These are phyloP conservation scores for Phenganax stokvisi DNA, from an alignment of 92 coral and sea anemone genomes.

Conservation along the genomic window DNA sequence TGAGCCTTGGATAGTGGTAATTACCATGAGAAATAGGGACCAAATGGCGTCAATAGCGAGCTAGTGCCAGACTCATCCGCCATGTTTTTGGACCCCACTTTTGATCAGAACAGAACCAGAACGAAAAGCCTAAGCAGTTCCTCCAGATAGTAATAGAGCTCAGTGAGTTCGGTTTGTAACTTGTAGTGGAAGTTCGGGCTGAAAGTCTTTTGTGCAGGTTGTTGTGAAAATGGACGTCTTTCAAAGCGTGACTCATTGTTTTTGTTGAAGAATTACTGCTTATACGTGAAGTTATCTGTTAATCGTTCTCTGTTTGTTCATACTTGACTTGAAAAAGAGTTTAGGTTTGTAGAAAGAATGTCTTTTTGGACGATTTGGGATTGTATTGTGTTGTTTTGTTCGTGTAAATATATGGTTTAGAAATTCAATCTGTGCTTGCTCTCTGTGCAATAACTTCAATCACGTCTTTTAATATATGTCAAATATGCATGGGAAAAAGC, in stretches of 20 bases:
- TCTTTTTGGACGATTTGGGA: not conserved
- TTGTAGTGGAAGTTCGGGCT: too few relatives aligned
- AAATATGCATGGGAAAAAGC: not conserved
- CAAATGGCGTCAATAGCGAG: too few relatives aligned
- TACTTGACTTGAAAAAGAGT: not conserved
- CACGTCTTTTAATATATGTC: not conserved
- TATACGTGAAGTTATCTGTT: not conserved
- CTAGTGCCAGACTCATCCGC: too few relatives aligned
- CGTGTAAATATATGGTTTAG: not conserved
- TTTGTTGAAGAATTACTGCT: not conserved
- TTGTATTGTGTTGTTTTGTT: not conserved
- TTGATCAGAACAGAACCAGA: too few relatives aligned
- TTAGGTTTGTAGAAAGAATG: not conserved
- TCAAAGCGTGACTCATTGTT: not conserved
- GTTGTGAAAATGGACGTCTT: not conserved
- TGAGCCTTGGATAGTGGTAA: too few relatives aligned
- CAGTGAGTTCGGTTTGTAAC: too few relatives aligned
- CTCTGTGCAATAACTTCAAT: not conserved
- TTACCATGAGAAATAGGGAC: too few relatives aligned
- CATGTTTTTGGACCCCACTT: too few relatives aligned
- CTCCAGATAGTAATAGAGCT: too few relatives aligned
- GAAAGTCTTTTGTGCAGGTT: not conserved
- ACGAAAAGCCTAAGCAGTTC: too few relatives aligned
- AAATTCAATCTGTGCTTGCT: not conserved
- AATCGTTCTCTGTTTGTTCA: not conserved